A percentile compares a stretch with the other conserved stretches of the same genome.
Conservation (phyloP, 2,113 vertebrate genomes). For the Cyanistes caeruleus region DNA sequence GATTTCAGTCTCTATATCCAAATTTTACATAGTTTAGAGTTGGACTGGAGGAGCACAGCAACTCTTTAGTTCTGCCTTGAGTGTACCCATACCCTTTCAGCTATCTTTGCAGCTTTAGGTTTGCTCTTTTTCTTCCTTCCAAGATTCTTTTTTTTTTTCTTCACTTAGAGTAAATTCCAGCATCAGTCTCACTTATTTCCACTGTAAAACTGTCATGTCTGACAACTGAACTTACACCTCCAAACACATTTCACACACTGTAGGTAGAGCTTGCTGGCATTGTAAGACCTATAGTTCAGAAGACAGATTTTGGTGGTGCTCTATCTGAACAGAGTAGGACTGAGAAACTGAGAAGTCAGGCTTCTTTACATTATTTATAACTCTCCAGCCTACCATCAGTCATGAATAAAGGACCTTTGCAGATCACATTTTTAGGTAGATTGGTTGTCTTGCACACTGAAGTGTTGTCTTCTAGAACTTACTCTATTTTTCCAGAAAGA, state of each 20-base stretch:
- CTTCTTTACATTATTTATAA: slow-evolving; percentile 3
- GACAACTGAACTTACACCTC: background rate
- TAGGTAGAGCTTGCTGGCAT: background rate
- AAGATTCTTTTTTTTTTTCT: background rate
- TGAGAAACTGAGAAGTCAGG: background rate
- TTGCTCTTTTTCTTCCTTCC: background rate
- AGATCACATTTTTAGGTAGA: background rate
- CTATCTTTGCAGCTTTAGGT: background rate
- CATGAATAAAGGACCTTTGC: background rate
- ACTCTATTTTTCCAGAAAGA: background rate
- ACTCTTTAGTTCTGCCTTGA: background rate
- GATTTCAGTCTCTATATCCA: background rate
- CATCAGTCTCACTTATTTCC: background rate
- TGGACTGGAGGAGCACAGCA: background rate
- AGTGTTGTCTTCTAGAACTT: background rate
- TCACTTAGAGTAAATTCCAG: background rate
- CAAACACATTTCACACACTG: background rate
- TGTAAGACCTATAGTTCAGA: background rate
- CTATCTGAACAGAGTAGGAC: background rate
- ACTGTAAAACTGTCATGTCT: background rate
- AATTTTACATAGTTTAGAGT: background rate
- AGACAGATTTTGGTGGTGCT: background rate
- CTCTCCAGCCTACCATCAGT: background rate
- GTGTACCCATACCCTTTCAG: background rate
- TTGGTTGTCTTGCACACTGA: background rate